phyloP scores from a whole-genome alignment of 2,888 invertebrate genomes.

The Dendrolimus pini region DNA sequence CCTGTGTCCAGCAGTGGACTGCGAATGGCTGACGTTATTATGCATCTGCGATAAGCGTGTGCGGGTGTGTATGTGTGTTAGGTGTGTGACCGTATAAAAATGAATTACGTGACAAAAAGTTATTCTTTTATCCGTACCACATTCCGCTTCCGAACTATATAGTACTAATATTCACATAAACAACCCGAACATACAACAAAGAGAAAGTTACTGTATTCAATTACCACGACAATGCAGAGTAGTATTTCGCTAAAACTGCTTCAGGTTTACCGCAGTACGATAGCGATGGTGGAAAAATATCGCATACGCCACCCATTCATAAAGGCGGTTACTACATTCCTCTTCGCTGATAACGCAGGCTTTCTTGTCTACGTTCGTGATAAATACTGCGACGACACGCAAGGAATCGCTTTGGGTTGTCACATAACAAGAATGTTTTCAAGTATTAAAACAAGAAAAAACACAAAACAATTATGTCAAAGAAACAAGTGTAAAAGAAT shows the following conservation, averaged over 20 bases:
- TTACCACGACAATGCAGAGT: not conserved
- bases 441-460: not conserved
- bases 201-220: not conserved
- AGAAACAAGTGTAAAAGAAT: too few species aligned
- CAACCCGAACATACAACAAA: too few species aligned
- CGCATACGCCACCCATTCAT: not conserved
- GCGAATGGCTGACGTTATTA: too few species aligned
- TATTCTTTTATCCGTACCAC: too few species aligned
- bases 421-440: not conserved
- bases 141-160: too few species aligned
- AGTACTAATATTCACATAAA: too few species aligned
- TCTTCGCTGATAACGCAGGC: not conserved
- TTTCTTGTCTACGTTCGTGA: constrained; percentile 2
- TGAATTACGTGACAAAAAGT: too few species aligned
- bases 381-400: constrained; percentile 2
- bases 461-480: too few species aligned
- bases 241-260: not conserved
- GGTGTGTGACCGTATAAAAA: too few species aligned
- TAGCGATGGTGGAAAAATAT: not conserved
- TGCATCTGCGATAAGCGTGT: too few species aligned
- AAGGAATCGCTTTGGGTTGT: not conserved
- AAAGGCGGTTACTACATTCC: constrained; percentile 1
- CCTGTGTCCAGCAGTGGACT: too few species aligned
- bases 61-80: too few species aligned
- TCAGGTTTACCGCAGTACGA: not conserved